Conservation (phyloP, 2,888 invertebrate species). For the Stenichneumon culpator region DNA sequence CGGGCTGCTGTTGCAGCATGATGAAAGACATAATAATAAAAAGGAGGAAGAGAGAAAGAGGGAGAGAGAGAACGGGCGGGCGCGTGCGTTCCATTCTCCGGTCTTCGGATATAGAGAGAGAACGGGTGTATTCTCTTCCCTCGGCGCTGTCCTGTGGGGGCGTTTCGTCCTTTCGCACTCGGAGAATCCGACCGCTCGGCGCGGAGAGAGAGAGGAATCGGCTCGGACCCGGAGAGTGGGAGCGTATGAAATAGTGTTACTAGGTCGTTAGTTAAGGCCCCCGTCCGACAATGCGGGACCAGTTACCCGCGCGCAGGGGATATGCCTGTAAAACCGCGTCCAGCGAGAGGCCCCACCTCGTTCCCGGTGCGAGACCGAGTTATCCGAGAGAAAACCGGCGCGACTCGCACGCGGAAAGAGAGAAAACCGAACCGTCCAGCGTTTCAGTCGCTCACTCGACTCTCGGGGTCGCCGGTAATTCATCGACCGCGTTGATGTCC, state of each 20-base stretch:
- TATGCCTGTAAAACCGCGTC: conserved; percentile 24
- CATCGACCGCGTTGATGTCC: too few species aligned
- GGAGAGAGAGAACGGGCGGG: neutral
- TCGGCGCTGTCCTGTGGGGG: conserved; percentile 47
- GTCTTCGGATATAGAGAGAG: neutral
- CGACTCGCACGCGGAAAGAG: neutral
- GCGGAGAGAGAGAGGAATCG: conserved; percentile 31
- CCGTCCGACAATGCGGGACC: conserved; percentile 70
- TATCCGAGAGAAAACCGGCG: neutral
- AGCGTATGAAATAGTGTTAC: conserved; percentile 76
- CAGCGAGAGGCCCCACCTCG: conserved; percentile 1
- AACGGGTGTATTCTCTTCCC: conserved; percentile 8
- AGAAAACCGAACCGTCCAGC: neutral
- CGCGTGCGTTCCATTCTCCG: conserved; percentile 26
- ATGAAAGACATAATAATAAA: conserved; percentile 61
- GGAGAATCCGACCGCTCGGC: conserved; percentile 42
- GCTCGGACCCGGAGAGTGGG: conserved; percentile 36
- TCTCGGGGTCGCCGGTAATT: too few species aligned
- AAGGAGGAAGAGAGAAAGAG: conserved; percentile 19
- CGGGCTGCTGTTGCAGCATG: conserved; percentile 38
- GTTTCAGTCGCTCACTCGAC: too few species aligned
- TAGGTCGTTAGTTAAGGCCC: conserved; percentile 73
- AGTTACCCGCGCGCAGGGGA: conserved; percentile 57
- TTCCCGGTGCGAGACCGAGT: neutral
- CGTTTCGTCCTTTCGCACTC: conserved; percentile 57